These are phyloP conservation scores for Zaprionus gabonicus DNA, from an alignment of 1,140 invertebrate genomes.

Conservation along the genomic window DNA sequence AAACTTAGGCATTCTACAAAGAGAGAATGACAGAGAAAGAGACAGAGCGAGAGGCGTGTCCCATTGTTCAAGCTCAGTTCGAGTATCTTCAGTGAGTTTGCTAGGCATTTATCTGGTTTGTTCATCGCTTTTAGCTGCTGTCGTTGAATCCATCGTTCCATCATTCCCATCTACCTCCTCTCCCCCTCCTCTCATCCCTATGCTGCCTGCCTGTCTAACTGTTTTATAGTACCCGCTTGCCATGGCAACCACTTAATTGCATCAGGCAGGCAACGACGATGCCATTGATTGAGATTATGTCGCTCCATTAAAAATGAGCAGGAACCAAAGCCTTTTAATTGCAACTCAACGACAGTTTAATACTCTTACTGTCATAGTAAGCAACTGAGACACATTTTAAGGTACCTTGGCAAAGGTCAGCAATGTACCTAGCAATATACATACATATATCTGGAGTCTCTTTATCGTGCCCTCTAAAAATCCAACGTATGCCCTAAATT, in stretches of 20 bases:
- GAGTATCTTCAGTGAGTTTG: neutral
- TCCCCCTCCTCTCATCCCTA: neutral
- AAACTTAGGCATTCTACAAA: neutral
- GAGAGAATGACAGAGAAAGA: no score
- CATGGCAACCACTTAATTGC: conserved; percentile 37
- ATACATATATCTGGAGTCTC: no score
- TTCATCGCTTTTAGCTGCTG: no score
- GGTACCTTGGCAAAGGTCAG: no score
- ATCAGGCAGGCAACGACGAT: conserved; percentile 23
- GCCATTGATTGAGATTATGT: conserved; percentile 41
- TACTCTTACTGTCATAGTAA: neutral
- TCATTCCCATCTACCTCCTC: neutral
- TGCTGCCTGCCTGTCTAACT: conserved; percentile 8
- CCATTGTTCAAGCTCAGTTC: no score
- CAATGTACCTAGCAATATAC: no score
- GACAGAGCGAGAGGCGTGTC: no score
- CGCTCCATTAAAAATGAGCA: conserved; percentile 36
- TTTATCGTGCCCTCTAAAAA: no score
- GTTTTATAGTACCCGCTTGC: conserved; percentile 2
- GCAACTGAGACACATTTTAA: no score
- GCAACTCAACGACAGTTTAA: neutral
- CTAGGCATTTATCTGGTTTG: no score
- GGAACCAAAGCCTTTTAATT: neutral
- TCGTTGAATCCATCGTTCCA: neutral
- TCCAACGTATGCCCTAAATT: no score